Percentiles rank a stretch among this genome's conserved stretches.
phyloP scores from a whole-genome alignment of 2,888 invertebrate species.

The Drosophila niveifrons region DNA sequence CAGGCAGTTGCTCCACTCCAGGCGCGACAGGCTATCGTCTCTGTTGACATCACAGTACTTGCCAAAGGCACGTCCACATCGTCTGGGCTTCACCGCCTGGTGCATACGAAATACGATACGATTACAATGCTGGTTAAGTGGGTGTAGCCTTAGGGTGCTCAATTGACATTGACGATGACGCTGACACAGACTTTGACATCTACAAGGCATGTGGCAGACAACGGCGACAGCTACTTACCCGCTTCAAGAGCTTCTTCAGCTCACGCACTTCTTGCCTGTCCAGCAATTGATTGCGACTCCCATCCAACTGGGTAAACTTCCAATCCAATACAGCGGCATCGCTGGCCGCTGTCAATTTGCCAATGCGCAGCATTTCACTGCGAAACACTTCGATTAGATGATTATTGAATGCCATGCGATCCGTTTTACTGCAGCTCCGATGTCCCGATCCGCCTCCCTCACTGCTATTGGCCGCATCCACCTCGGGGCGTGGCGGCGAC shows the following conservation, averaged over 20 bases:
- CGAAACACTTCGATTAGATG: constrained; percentile 94
- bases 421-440: constrained; percentile 90
- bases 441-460: constrained; percentile 50
- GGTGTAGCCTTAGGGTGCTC: constrained; percentile 24
- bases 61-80: constrained; percentile 95
- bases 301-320: constrained; percentile 95
- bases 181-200: constrained; percentile 10
- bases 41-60: constrained; percentile 94
- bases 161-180: constrained; percentile 25
- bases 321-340: constrained; percentile 89
- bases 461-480: constrained; percentile 51
- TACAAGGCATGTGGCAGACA: constrained; percentile 30
- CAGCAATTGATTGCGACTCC: constrained; percentile 91
- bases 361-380: constrained; percentile 89
- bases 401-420: constrained; percentile 92
- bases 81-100: constrained; percentile 93
- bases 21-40: constrained; percentile 91
- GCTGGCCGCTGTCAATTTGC: constrained; percentile 72
- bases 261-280: constrained; percentile 94
- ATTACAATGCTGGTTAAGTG: constrained; percentile 27
- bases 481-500: constrained; percentile 86
- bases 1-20: constrained; percentile 95
- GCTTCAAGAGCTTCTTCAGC: constrained; percentile 92
- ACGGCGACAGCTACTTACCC: constrained; percentile 86
- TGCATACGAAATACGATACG: constrained; percentile 52